phyloP scores from a whole-genome alignment of 1,140 invertebrate species.

The Drosophila tsacasi region DNA sequence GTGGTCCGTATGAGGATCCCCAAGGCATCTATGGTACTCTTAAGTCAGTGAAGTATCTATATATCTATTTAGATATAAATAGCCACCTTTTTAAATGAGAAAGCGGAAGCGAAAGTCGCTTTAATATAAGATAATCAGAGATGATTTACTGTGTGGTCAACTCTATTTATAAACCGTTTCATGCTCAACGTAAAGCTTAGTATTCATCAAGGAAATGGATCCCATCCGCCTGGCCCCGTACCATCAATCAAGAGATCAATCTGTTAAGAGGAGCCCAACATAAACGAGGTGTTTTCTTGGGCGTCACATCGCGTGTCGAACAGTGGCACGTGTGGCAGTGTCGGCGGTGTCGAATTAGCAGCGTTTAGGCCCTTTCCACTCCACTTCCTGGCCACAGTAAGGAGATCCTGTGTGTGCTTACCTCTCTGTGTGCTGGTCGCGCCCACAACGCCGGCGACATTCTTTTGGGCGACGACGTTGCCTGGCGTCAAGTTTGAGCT shows the following conservation, averaged over 20 bases:
- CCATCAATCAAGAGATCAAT: constrained; percentile 15
- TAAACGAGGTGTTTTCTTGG: constrained; percentile 1
- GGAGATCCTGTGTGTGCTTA: constrained; percentile 23
- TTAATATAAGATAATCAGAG: constrained; percentile 4
- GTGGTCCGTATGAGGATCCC: too few species aligned
- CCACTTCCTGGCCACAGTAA: not conserved
- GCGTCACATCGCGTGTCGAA: constrained; percentile 46
- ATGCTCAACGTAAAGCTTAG: not conserved
- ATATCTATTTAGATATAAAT: not conserved
- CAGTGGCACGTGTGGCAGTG: constrained; percentile 15
- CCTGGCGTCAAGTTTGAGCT: constrained; percentile 4
- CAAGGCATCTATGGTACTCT: not conserved
- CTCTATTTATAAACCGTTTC: constrained; percentile 11
- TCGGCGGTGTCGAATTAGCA: constrained; percentile 16
- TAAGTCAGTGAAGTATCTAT: not conserved
- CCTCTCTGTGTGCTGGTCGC: constrained; percentile 53
- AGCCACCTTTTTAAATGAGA: not conserved
- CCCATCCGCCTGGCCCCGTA: not conserved
- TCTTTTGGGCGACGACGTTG: constrained; percentile 29
- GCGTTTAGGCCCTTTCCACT: constrained; percentile 6
- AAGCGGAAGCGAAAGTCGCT: constrained; percentile 5
- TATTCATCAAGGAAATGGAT: constrained; percentile 5
- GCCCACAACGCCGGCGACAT: constrained; percentile 15
- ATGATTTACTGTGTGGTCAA: constrained; percentile 8
- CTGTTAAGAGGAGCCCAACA: constrained; percentile 6